Base-by-base conservation (phyloP, 2,888 invertebrate species). In the Zaprionus bogoriensis region DNA sequence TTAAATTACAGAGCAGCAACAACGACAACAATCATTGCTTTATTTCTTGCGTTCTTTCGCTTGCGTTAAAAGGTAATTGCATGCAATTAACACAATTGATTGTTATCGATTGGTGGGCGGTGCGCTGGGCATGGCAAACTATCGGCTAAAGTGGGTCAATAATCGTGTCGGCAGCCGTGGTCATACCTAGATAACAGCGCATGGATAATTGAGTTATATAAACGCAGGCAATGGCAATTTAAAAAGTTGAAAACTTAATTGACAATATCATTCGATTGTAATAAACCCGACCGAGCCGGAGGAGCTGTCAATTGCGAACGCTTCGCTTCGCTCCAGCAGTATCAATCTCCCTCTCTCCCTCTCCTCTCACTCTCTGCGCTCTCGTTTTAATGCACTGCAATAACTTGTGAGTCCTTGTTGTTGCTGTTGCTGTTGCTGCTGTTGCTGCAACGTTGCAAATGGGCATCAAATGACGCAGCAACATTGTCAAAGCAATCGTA, bases 401-500 rank as follows among this genome's bases (percentile, higher is more conserved):
- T 32, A 14, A 32, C 32, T 32, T 14, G 38, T 4, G 4, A 57
- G 47, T 36, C 27, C 61, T 48, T 55, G 7, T 14, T 14, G 30
- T 2, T 23, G 23, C 44, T 38, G 38, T 12, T 51, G 52, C 6
- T 32, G 10, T 14, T 7, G 32, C 4, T 9, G 14, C 27, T 17
- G 14, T 32, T 54, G 12, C 44, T 9, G 14, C 42, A 67, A 57
- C 67, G 12, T 65, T 59, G 60, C 75, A 81, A 82, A 80, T 75
- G 79, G 71, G 75, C 78, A 74, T 75, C 74, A 77, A 79, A 81
- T 81, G 82, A 80, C 76, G 80, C 77, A 67, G 80, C 80, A 81
- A 77, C 76, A 81, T 80, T 82, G 81, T 74, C 81, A 82, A 81
- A 79, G 82, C 79, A 83, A 82, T 81, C 67, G 81, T 71, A 81